Evolutionary conservation across 2,113 vertebrate genomes (phyloP), one percentile per base, ranked within the genome.

Genomic region (Nothobranchius furzeri): DNA sequence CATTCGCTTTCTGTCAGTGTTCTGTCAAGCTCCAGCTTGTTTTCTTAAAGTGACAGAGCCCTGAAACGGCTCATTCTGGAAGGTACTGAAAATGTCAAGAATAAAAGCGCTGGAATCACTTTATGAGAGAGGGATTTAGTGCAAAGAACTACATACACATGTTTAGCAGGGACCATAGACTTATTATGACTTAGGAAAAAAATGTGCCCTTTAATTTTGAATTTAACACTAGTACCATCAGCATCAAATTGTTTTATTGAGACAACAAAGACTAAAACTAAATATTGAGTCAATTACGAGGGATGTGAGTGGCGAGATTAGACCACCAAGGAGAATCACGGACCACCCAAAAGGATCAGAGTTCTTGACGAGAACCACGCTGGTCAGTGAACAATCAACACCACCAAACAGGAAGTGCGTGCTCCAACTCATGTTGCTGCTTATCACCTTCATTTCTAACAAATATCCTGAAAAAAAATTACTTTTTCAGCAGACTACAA

Each of bases 311-410:
- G 61, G 47, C 69, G 53, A 78, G 35, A 45, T 50, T 37, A 58
- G 75, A 90, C 84, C 83, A 82, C 85, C 75, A 66, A 62, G 47
- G 43, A 70, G 74, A 70, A 56, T 30, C 12, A 8, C 9, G 30
- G 88, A 90, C 92, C 91, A 91, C 88, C 86, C 88, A 86, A 76
- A 83, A 40, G 76, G 83, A 89, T 85, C 70, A 83, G 51, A 76
- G 71, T 53, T 59, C 36, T 51, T 68, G 57, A 62, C 57, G 51
- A 60, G 63, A 78, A 73, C 37, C 69, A 52, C 57, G 60, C 47
- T 47, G 66, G 55, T 68, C 53, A 76, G 79, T 50, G 70, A 74
- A 76, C 65, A 50, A 73, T 36, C 40, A 59, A 64, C 61, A 68
- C 25, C 47, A 51, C 54, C 13, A 76, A 75, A 72, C 63, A 78